Conservation (phyloP, 2,797 vertebrate genomes). For the Sebastes trivittatus region DNA sequence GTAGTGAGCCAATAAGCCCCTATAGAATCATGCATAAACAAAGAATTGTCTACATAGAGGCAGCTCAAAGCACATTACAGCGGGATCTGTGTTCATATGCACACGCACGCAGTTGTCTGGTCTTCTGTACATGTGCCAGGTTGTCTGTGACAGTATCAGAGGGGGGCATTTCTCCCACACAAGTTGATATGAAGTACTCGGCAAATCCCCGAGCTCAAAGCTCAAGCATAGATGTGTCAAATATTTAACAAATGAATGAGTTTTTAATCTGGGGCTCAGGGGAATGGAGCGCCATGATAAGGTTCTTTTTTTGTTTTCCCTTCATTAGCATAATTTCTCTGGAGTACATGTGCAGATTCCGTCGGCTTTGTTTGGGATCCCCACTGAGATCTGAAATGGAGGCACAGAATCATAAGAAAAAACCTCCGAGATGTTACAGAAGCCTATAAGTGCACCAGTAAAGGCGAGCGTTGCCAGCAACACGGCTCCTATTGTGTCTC, state of each 20-base stretch:
- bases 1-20: slow-evolving; percentile 18
- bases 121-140: slow-evolving; percentile 71
- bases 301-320: slow-evolving; percentile 77
- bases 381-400: slow-evolving; percentile 82
- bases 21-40: slow-evolving; percentile 37
- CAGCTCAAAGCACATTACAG: slow-evolving; percentile 31
- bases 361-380: slow-evolving; percentile 80
- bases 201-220: slow-evolving; percentile 78
- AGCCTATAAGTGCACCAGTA: slow-evolving; percentile 56
- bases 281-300: slow-evolving; percentile 82
- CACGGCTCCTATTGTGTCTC: slow-evolving; percentile 71
- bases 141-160: slow-evolving; percentile 74
- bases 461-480: slow-evolving; percentile 68
- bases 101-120: slow-evolving; percentile 61
- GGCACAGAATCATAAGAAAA: slow-evolving; percentile 67
- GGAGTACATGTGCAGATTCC: slow-evolving; percentile 81
- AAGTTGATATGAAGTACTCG: slow-evolving; percentile 78
- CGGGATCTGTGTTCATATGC: slow-evolving; percentile 47
- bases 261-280: slow-evolving; percentile 85
- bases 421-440: slow-evolving; percentile 67
- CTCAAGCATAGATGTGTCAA: slow-evolving; percentile 83
- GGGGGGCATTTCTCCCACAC: slow-evolving; percentile 80
- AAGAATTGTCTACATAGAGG: slow-evolving; percentile 30
- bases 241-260: slow-evolving; percentile 87
- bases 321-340: slow-evolving; percentile 84